These are phyloP conservation scores for Electrona antarctica DNA, from an alignment of 2,113 vertebrate species.

Conservation along the genomic window DNA sequence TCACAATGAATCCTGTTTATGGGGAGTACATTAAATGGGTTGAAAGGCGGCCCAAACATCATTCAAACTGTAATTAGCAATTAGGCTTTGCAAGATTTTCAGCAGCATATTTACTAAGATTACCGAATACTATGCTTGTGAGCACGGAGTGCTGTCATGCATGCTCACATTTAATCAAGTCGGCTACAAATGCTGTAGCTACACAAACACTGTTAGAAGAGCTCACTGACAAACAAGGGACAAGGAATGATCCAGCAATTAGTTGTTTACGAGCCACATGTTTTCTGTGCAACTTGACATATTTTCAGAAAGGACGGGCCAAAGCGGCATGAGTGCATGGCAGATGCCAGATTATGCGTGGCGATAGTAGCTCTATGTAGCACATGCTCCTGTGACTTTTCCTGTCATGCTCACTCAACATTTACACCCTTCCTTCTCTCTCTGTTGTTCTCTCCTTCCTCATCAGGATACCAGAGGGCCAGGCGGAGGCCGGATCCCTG, in stretches of 20 bases:
- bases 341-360: background rate
- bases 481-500: conserved; percentile 86
- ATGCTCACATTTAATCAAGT: conserved; percentile 17
- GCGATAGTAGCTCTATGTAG: no score
- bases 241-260: background rate
- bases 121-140: conserved; percentile 10
- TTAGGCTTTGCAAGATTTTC: conserved; percentile 30
- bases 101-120: conserved; percentile 25
- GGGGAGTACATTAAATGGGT: conserved; percentile 31
- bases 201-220: background rate
- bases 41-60: conserved; percentile 35
- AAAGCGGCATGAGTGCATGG: conserved; percentile 6
- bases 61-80: conserved; percentile 57
- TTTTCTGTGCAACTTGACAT: conserved; percentile 8
- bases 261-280: background rate
- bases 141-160: conserved; percentile 11
- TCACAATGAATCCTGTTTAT: conserved; percentile 25
- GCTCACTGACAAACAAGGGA: background rate
- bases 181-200: background rate
- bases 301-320: background rate
- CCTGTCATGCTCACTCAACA: background rate
- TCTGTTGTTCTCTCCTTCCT: conserved; percentile 13
- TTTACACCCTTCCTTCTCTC: conserved; percentile 6
- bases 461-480: conserved; percentile 93
- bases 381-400: background rate